Evolutionary conservation across 2,888 invertebrate genomes (phyloP).

Genomic region (Brachyptera putata): DNA sequence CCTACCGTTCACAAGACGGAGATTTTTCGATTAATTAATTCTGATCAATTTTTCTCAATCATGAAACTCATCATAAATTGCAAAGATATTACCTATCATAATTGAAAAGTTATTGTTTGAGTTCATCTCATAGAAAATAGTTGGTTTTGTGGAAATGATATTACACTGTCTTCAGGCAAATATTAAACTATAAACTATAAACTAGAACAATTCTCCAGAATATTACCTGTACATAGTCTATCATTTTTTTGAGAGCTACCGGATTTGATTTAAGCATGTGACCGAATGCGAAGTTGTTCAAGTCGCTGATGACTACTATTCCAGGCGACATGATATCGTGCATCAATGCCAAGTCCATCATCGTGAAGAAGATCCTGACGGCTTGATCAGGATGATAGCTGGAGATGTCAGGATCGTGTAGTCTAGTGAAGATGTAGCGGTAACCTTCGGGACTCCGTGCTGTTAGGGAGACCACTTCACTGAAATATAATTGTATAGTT

Average conservation of each 20-base stretch:
- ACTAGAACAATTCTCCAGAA: too few relatives aligned
- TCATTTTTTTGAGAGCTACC: slow-evolving; percentile 34
- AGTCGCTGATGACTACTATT: slow-evolving; percentile 34
- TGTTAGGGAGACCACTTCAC: not conserved
- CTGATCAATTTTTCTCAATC: too few relatives aligned
- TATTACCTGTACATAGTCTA: slow-evolving; percentile 36
- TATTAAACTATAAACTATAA: too few relatives aligned
- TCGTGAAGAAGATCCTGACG: slow-evolving; percentile 35
- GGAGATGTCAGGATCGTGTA: slow-evolving; percentile 25
- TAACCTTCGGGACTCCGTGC: not conserved
- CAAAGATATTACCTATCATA: too few relatives aligned
- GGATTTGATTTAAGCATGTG: slow-evolving; percentile 33
- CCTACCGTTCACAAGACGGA: too few relatives aligned
- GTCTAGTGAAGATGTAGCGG: not conserved
- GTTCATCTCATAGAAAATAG: too few relatives aligned
- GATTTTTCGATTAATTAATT: too few relatives aligned
- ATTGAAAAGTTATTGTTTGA: too few relatives aligned
- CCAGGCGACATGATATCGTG: slow-evolving; percentile 30
- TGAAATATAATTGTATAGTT: too few relatives aligned
- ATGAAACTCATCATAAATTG: too few relatives aligned
- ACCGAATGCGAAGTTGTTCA: slow-evolving; percentile 30
- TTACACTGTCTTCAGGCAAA: too few relatives aligned
- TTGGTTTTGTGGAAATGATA: too few relatives aligned
- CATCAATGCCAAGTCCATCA: slow-evolving; percentile 32
- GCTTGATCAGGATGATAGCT: slow-evolving; percentile 34